Evolutionary conservation across 2,797 vertebrate genomes (phyloP).

Genomic region (Pogoniulus pusillus): DNA sequence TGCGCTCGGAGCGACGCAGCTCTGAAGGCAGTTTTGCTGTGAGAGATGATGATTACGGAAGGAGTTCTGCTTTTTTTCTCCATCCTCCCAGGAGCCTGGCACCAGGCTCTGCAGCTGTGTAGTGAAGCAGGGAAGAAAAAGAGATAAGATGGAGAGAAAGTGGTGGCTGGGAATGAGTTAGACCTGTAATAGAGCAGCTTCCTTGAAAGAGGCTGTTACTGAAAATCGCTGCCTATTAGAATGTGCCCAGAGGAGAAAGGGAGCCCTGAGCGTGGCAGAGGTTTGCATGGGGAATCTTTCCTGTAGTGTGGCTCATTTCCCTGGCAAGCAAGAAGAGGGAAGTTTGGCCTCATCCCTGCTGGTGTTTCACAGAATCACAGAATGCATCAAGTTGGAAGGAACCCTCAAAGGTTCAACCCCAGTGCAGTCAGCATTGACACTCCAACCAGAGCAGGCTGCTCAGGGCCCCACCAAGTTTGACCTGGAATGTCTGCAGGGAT

Average conservation of each 20-base stretch:
- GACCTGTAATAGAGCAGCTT: not conserved
- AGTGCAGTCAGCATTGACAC: too few relatives aligned
- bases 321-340: not conserved
- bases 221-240: not conserved
- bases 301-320: not conserved
- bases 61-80: not conserved
- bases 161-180: not conserved
- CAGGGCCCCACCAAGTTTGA: too few relatives aligned
- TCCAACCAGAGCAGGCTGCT: too few relatives aligned
- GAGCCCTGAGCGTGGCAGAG: not conserved
- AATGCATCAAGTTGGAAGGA: too few relatives aligned
- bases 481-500: too few relatives aligned
- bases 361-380: not conserved
- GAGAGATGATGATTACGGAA: not conserved
- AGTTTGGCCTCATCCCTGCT: not conserved
- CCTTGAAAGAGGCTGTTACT: conserved; percentile 12
- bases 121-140: not conserved
- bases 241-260: not conserved
- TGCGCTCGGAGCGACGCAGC: accelerated
- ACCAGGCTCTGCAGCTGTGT: not conserved
- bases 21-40: not conserved
- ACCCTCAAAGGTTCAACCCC: too few relatives aligned
- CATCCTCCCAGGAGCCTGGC: not conserved
- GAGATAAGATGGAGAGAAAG: not conserved
- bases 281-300: not conserved